Evolutionary conservation across 2,888 invertebrate species (phyloP).

Genomic region (Rhodophaea formosa): DNA sequence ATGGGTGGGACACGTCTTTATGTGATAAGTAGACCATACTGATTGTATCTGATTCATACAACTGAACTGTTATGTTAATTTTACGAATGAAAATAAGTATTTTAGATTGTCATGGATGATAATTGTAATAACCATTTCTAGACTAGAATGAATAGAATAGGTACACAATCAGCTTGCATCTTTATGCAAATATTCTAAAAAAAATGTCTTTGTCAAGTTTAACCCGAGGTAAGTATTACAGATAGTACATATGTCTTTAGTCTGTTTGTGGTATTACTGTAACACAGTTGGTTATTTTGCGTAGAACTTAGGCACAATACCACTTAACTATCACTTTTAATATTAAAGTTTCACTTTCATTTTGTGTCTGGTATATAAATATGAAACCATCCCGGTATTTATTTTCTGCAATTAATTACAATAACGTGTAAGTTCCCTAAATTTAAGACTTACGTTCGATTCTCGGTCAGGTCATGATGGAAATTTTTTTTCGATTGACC

Average conservation of each 20-base stretch:
- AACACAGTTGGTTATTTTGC: neutral
- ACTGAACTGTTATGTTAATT: neutral
- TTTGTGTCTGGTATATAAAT: neutral
- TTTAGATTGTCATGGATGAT: neutral
- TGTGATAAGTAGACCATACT: too few species aligned
- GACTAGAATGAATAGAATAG: neutral
- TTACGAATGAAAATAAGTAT: neutral
- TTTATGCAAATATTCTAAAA: neutral
- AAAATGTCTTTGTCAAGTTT: too few species aligned
- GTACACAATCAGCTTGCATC: neutral
- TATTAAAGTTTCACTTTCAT: neutral
- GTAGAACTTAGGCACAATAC: neutral
- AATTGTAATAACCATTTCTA: neutral
- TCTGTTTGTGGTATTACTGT: neutral
- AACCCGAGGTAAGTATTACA: too few species aligned
- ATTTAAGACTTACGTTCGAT: too few species aligned
- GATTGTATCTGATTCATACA: neutral
- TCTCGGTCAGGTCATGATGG: too few species aligned
- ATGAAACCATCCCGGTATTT: neutral
- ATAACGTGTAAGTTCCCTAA: neutral
- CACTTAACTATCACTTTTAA: neutral
- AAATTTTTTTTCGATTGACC: too few species aligned
- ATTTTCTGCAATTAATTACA: neutral
- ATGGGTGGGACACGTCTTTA: too few species aligned
- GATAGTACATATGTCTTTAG: neutral